phyloP scores from a whole-genome alignment of 2,888 invertebrate species.

The Plemyria rubiginata region DNA sequence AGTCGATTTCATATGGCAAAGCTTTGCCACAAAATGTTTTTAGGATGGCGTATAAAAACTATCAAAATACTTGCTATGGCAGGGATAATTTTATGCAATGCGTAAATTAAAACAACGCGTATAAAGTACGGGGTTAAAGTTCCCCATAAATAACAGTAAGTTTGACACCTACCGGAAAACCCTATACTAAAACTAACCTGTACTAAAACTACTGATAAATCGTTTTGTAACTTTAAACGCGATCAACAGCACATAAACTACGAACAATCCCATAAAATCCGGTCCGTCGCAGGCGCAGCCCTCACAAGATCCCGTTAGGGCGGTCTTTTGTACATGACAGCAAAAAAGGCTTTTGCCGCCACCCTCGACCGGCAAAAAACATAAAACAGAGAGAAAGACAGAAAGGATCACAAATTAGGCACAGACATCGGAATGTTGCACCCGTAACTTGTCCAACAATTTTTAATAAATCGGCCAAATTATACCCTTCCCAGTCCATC shows the following conservation, averaged over 20 bases:
- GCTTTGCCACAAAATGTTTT: too few relatives aligned
- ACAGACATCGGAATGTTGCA: constrained; percentile 77
- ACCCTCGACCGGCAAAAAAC: constrained; percentile 74
- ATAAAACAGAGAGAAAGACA: constrained; percentile 78
- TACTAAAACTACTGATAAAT: constrained; percentile 29
- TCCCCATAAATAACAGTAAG: constrained; percentile 17
- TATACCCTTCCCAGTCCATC: constrained; percentile 49
- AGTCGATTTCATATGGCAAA: too few relatives aligned
- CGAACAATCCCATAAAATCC: constrained; percentile 40
- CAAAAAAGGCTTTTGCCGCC: constrained; percentile 77
- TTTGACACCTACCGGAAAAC: constrained; percentile 11
- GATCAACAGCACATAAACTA: constrained; percentile 42
- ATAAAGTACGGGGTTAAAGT: too few relatives aligned
- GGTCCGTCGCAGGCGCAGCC: constrained; percentile 50
- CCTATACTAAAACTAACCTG: constrained; percentile 18
- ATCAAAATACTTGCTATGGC: too few relatives aligned
- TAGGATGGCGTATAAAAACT: too few relatives aligned
- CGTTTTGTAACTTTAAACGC: constrained; percentile 21
- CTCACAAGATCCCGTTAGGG: constrained; percentile 73
- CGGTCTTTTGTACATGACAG: constrained; percentile 66
- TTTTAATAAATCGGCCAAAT: constrained; percentile 63
- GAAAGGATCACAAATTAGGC: constrained; percentile 80
- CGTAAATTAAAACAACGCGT: too few relatives aligned
- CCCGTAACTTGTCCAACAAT: constrained; percentile 67
- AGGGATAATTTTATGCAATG: too few relatives aligned